A percentile compares a stretch with the other conserved stretches of the same genome.
These are phyloP conservation scores for Rhinichthys klamathensis DNA, from an alignment of 2,113 vertebrate genomes.

Conservation along the genomic window DNA sequence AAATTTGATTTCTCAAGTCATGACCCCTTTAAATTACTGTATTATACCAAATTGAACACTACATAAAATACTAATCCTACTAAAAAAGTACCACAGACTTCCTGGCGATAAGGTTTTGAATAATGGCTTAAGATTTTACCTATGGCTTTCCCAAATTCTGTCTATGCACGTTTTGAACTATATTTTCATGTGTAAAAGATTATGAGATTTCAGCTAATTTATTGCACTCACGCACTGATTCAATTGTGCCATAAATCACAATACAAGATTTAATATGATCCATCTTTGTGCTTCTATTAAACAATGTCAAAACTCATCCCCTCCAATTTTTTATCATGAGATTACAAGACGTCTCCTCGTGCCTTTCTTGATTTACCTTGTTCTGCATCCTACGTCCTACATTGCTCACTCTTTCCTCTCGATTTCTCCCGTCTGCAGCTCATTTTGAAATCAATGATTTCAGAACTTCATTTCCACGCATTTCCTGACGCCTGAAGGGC, in stretches of 20 bases:
- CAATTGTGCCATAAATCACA: slow-evolving; percentile 18
- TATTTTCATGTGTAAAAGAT: neutral
- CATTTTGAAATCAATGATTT: slow-evolving; percentile 82
- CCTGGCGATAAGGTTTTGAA: neutral
- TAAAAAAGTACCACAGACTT: too few relatives aligned
- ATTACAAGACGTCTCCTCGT: slow-evolving; percentile 25
- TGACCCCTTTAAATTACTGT: too few relatives aligned
- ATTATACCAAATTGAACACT: neutral
- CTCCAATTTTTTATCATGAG: slow-evolving; percentile 27
- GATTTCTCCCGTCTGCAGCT: slow-evolving; percentile 64
- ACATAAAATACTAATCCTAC: too few relatives aligned
- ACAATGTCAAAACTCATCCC: slow-evolving; percentile 32
- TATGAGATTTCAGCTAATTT: neutral
- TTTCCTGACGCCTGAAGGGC: slow-evolving; percentile 72
- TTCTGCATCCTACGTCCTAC: slow-evolving; percentile 34
- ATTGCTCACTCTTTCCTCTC: slow-evolving; percentile 35
- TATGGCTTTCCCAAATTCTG: neutral
- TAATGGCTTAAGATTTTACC: neutral
- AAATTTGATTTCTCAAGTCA: too few relatives aligned
- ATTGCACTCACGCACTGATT: neutral
- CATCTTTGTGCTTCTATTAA: slow-evolving; percentile 44
- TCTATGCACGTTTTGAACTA: neutral
- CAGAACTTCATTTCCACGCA: slow-evolving; percentile 80
- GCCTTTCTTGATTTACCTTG: slow-evolving; percentile 4
- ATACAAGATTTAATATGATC: slow-evolving; percentile 25